phyloP scores from a whole-genome alignment of 2,113 vertebrate genomes.

The Microcebus griseorufus region DNA sequence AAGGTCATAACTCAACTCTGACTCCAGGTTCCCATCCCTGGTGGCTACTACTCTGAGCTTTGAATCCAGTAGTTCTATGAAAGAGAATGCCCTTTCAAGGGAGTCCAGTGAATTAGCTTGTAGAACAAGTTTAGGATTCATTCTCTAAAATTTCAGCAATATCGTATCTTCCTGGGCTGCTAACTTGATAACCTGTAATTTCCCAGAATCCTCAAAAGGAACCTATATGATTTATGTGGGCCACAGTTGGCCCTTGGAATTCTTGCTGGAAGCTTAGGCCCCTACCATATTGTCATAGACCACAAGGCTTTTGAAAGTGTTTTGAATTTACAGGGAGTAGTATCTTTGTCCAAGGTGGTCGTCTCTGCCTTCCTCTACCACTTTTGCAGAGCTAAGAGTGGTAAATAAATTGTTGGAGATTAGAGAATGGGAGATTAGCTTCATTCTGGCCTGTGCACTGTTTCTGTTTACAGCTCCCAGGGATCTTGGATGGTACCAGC shows the following conservation, averaged over 20 bases:
- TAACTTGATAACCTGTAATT: neutral
- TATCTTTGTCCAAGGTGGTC: neutral
- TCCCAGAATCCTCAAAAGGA: neutral
- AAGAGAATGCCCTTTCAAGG: neutral
- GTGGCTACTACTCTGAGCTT: neutral
- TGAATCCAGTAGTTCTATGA: neutral
- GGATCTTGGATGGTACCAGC: neutral
- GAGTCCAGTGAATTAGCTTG: neutral
- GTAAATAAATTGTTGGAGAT: neutral
- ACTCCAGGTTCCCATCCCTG: neutral
- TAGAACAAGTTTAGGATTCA: neutral
- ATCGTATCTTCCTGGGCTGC: neutral
- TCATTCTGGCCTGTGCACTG: neutral
- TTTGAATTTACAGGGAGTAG: neutral
- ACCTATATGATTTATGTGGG: neutral
- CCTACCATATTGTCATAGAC: neutral
- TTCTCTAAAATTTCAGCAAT: neutral
- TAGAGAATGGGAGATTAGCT: neutral
- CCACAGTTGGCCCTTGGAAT: neutral
- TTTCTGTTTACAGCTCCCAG: neutral
- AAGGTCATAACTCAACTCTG: neutral
- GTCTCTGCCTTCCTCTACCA: neutral
- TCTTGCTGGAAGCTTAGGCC: neutral
- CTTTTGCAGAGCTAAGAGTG: neutral
- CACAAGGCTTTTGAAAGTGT: neutral